phyloP scores from a whole-genome alignment of 2,888 invertebrate species.

The Torymus tubicola region DNA sequence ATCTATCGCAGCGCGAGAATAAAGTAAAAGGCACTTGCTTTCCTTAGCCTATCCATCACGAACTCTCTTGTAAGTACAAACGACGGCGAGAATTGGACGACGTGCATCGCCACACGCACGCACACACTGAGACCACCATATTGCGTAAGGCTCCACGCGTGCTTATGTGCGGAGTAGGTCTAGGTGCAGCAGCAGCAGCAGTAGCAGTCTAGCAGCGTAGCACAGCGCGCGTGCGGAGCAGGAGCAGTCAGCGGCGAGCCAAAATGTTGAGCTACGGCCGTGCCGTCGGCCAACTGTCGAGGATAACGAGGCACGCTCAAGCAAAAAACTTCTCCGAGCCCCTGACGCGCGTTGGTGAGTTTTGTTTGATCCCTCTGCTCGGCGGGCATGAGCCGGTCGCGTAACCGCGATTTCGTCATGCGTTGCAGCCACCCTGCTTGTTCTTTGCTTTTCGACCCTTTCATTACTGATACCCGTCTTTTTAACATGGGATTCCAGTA shows the following conservation, averaged over 20 bases:
- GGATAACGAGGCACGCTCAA: conserved; percentile 67
- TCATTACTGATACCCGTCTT: not conserved
- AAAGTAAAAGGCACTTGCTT: no score
- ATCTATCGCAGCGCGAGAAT: no score
- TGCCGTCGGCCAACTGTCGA: conserved; percentile 70
- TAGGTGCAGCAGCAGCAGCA: not conserved
- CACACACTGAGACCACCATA: conserved; percentile 62
- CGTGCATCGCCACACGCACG: conserved; percentile 11
- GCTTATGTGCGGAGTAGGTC: not conserved
- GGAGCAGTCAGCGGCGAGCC: conserved; percentile 49
- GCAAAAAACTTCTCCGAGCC: conserved; percentile 63
- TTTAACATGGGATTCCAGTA: not conserved
- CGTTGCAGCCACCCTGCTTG: not conserved
- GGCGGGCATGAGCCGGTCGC: no score
- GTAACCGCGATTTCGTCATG: no score
- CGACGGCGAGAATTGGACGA: no score
- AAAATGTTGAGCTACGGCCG: conserved; percentile 73
- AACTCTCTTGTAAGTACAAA: no score
- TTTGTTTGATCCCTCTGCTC: no score
- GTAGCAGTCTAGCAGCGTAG: no score
- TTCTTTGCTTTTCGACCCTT: not conserved
- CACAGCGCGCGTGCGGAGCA: not conserved
- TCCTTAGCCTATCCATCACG: no score
- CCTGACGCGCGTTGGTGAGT: conserved; percentile 67
- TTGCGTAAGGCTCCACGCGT: conserved; percentile 66